Evolutionary conservation across 2,113 vertebrate genomes (phyloP).

Genomic region (Bungarus multicinctus): DNA sequence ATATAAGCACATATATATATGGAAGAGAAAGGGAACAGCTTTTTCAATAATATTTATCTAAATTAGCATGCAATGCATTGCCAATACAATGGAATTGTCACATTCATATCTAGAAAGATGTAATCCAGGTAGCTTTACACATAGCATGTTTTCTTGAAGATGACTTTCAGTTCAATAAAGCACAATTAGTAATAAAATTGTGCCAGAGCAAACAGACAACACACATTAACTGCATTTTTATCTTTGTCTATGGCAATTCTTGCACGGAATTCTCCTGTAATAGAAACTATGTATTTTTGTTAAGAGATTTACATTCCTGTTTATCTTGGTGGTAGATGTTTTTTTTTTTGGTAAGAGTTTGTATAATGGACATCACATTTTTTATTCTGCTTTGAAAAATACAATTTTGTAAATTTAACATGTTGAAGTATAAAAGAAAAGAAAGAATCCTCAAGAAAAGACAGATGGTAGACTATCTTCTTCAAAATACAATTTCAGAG

Average conservation of each 20-base stretch:
- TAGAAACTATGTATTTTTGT: constrained; percentile 20
- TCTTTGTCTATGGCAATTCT: constrained; percentile 48
- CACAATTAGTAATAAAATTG: constrained; percentile 75
- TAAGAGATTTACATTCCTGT: constrained; percentile 55
- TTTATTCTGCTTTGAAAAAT: constrained; percentile 63
- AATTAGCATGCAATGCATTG: constrained; percentile 56
- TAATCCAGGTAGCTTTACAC: constrained; percentile 69
- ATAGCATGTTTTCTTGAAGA: constrained; percentile 65
- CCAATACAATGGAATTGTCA: constrained; percentile 68
- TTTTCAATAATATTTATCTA: constrained; percentile 61
- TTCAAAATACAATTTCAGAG: constrained; percentile 74
- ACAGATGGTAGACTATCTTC: constrained; percentile 72
- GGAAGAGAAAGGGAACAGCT: constrained; percentile 60
- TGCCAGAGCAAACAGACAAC: constrained; percentile 65
- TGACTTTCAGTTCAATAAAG: constrained; percentile 68
- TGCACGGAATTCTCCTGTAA: constrained; percentile 40
- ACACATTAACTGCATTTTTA: constrained; percentile 58
- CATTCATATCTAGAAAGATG: constrained; percentile 68
- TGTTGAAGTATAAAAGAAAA: constrained; percentile 57
- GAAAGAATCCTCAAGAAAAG: constrained; percentile 50
- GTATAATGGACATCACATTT: constrained; percentile 55
- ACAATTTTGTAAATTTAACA: constrained; percentile 65
- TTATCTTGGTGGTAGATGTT: constrained; percentile 34
- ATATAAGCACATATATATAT: constrained; percentile 62
- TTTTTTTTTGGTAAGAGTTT: constrained; percentile 63